These are phyloP conservation scores for Pterostichus niger DNA, from an alignment of 2,888 invertebrate genomes.

Conservation along the genomic window DNA sequence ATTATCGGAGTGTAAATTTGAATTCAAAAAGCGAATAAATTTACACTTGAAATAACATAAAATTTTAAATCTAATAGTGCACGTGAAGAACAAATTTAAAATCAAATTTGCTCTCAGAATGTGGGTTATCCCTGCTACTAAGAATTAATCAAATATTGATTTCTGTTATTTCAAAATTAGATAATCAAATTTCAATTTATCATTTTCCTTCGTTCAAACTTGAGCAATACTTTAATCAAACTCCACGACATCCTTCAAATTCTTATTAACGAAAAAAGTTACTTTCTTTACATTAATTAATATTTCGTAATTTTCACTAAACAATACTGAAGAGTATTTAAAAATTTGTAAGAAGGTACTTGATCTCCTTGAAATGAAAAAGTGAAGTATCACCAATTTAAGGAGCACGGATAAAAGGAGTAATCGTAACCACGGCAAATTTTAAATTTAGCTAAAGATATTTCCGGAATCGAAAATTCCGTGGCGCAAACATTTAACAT, in stretches of 20 bases:
- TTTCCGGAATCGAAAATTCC: slow-evolving; percentile 54
- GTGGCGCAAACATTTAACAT: slow-evolving; percentile 8
- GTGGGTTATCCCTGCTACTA: background rate
- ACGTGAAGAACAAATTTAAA: too few species aligned
- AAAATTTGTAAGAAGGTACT: background rate
- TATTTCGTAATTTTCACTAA: slow-evolving; percentile 13
- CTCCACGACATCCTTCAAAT: slow-evolving; percentile 13
- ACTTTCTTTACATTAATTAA: slow-evolving; percentile 9
- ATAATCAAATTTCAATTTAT: slow-evolving; percentile 42
- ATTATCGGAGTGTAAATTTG: background rate
- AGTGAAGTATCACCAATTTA: slow-evolving; percentile 10
- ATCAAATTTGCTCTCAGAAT: background rate
- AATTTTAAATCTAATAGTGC: background rate
- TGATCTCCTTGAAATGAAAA: background rate
- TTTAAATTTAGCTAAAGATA: slow-evolving; percentile 42
- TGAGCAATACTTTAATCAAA: slow-evolving; percentile 20
- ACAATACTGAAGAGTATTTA: slow-evolving; percentile 7
- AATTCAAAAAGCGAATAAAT: background rate
- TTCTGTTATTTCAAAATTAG: slow-evolving; percentile 25
- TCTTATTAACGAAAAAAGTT: slow-evolving; percentile 28
- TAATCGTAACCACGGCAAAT: slow-evolving; percentile 49
- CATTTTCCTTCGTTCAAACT: background rate
- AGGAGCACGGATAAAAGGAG: slow-evolving; percentile 8
- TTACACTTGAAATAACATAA: background rate
- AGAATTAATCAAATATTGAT: slow-evolving; percentile 31